phyloP scores from a whole-genome alignment of 2,888 invertebrate species.

The Theretra japonica region DNA sequence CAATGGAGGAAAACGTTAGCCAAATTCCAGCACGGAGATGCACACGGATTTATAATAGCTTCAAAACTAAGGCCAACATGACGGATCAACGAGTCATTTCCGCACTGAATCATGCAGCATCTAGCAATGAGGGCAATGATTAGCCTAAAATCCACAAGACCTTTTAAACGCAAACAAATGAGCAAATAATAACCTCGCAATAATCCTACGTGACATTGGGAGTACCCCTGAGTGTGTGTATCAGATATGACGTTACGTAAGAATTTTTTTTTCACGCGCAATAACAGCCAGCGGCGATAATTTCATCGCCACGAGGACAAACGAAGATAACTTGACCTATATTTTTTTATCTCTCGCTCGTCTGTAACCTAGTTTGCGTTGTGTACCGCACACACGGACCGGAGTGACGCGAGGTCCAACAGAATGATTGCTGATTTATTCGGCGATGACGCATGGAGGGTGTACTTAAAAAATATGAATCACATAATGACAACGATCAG shows the following conservation, averaged over 20 bases:
- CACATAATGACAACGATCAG: constrained; percentile 10
- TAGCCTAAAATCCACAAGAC: neutral
- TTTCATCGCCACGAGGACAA: constrained; percentile 81
- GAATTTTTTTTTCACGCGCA: constrained; percentile 71
- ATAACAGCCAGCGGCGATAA: constrained; percentile 73
- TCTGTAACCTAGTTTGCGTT: constrained; percentile 80
- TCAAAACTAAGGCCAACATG: constrained; percentile 13
- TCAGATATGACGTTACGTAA: constrained; percentile 63
- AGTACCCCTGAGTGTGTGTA: constrained; percentile 43
- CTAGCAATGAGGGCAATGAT: constrained; percentile 22
- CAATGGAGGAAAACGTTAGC: neutral
- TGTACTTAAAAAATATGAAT: constrained; percentile 18
- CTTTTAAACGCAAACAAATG: constrained; percentile 2
- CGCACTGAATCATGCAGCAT: constrained; percentile 27
- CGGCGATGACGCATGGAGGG: constrained; percentile 24
- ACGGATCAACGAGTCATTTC: constrained; percentile 23
- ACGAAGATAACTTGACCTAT: constrained; percentile 83
- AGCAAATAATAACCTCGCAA: neutral
- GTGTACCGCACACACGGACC: constrained; percentile 63
- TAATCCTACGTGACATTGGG: constrained; percentile 42
- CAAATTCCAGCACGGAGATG: neutral
- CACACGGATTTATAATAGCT: constrained; percentile 6
- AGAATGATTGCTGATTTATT: constrained; percentile 24
- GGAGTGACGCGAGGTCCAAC: constrained; percentile 54
- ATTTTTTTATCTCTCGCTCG: constrained; percentile 79